Conservation (phyloP, 2,113 vertebrate species). For the Macquaria ambigua region DNA sequence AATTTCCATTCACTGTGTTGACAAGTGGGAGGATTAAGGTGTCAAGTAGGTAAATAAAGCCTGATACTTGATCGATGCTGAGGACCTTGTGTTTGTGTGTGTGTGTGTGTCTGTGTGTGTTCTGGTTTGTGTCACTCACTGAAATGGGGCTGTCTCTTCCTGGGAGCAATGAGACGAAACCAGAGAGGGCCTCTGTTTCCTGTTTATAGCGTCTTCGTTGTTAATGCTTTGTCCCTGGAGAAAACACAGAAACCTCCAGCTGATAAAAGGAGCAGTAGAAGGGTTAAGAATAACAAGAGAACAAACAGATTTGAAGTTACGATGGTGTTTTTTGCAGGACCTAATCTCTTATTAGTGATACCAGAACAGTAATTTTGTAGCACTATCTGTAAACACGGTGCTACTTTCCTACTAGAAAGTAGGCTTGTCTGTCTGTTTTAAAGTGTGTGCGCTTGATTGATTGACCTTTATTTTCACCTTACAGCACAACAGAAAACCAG, state of each 20-base stretch:
- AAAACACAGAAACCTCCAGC: constrained; percentile 58
- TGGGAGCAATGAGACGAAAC: constrained; percentile 56
- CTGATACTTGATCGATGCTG: constrained; percentile 53
- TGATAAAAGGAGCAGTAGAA: constrained; percentile 65
- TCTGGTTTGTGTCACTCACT: constrained; percentile 78
- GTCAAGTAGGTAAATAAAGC: constrained; percentile 70
- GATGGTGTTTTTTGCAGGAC: constrained; percentile 24
- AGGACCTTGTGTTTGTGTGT: constrained; percentile 23
- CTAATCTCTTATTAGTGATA: constrained; percentile 63
- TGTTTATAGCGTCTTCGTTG: constrained; percentile 71
- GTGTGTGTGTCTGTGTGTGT: constrained; percentile 59
- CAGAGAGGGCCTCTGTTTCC: constrained; percentile 58
- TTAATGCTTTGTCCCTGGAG: constrained; percentile 67
- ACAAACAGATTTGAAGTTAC: constrained; percentile 60
- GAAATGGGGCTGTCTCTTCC: constrained; percentile 51
- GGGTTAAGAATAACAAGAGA: constrained; percentile 72
- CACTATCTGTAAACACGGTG: constrained; percentile 52
- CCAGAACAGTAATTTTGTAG: constrained; percentile 49
- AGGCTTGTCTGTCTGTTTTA: neutral
- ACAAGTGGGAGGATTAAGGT: constrained; percentile 60
- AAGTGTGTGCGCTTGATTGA: neutral
- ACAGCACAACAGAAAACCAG: neutral
- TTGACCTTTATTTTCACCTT: constrained; percentile 4
- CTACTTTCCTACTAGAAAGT: constrained; percentile 15
- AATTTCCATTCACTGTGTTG: constrained; percentile 51